Evolutionary conservation across 2,113 vertebrate genomes (phyloP).

Genomic region (Platysteira castanea): DNA sequence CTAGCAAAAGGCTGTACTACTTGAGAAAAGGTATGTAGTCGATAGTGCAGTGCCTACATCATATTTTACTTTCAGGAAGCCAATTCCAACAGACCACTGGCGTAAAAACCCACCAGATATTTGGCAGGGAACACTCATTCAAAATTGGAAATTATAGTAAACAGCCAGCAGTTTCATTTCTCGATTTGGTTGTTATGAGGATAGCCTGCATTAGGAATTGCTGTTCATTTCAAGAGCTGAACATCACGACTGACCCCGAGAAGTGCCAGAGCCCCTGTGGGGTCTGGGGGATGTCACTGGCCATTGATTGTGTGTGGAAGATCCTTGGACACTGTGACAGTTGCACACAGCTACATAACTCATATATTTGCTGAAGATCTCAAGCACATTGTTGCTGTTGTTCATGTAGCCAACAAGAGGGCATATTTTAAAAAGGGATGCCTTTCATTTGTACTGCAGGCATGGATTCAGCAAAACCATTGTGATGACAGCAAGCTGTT

Average conservation of each 20-base stretch:
- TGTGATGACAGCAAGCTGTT: not conserved
- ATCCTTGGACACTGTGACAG: not conserved
- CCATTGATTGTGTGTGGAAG: not conserved
- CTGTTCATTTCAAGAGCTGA: not conserved
- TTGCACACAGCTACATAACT: not conserved
- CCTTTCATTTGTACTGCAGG: not conserved
- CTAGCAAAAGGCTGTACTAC: not conserved
- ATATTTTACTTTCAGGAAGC: not conserved
- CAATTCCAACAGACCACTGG: not conserved
- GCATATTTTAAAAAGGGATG: not conserved
- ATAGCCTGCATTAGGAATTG: not conserved
- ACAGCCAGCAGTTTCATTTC: not conserved
- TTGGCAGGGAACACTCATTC: not conserved
- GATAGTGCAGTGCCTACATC: fast-evolving
- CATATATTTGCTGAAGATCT: not conserved
- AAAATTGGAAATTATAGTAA: not conserved
- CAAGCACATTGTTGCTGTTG: not conserved
- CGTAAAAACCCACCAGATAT: not conserved
- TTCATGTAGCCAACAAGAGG: not conserved
- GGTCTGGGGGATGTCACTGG: not conserved
- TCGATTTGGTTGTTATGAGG: fast-evolving
- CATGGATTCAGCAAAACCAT: not conserved
- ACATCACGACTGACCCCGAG: fast-evolving
- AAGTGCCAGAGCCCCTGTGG: not conserved
- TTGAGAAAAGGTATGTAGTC: not conserved